phyloP scores from a whole-genome alignment of 2,888 invertebrate species.

The Cantharis nigra region DNA sequence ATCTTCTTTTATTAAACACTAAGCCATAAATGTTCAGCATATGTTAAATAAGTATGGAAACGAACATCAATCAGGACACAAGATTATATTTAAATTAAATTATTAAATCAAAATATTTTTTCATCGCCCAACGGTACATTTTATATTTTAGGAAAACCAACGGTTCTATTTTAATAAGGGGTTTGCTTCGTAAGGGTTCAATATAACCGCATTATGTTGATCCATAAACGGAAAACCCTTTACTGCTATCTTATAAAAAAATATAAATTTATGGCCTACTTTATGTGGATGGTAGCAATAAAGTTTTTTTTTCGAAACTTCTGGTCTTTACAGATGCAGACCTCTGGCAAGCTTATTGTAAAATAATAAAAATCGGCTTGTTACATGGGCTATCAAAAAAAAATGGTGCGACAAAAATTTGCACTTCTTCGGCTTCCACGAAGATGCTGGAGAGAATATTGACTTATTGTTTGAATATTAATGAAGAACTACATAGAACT shows the following conservation, averaged over 20 bases:
- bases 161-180: not conserved
- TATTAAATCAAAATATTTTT: constrained; percentile 21
- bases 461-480: not conserved
- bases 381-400: not conserved
- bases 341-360: not conserved
- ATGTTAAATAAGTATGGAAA: constrained; percentile 18
- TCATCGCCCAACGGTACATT: constrained; percentile 16
- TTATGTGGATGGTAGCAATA: not conserved
- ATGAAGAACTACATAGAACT: not conserved
- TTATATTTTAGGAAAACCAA: not conserved
- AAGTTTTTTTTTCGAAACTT: not conserved
- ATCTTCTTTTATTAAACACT: constrained; percentile 4
- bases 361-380: not conserved
- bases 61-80: constrained; percentile 19
- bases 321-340: not conserved
- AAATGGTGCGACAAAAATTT: not conserved
- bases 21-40: constrained; percentile 10
- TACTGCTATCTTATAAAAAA: not conserved
- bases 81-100: constrained; percentile 18
- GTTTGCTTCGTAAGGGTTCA: not conserved
- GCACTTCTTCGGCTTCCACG: too few species aligned
- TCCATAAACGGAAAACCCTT: not conserved
- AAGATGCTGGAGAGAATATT: not conserved
- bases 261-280: not conserved
- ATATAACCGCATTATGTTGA: not conserved